phyloP scores from a whole-genome alignment of 2,113 vertebrate genomes.

The Micronycteris hirsuta region DNA sequence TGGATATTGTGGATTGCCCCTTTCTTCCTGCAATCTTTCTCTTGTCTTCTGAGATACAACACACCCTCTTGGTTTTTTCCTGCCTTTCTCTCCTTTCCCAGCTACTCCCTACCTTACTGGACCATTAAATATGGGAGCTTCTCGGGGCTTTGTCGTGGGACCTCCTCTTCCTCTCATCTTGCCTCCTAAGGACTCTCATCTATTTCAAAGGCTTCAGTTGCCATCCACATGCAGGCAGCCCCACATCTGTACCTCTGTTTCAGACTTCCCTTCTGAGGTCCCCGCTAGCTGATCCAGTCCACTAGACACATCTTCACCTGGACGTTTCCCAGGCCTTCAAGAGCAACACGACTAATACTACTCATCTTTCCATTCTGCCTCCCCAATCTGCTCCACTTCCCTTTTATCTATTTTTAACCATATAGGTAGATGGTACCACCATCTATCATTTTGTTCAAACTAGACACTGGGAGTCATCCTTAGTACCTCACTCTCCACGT shows the following conservation, averaged over 20 bases:
- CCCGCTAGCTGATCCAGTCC: not conserved
- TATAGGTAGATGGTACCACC: not conserved
- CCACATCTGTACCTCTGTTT: not conserved
- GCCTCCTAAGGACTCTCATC: not conserved
- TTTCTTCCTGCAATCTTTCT: not conserved
- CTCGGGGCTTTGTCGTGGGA: not conserved
- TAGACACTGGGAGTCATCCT: not conserved
- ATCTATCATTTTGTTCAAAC: not conserved
- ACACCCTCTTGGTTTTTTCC: not conserved
- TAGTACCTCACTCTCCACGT: not conserved
- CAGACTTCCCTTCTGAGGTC: not conserved
- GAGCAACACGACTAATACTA: not conserved
- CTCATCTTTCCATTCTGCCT: not conserved
- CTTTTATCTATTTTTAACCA: not conserved
- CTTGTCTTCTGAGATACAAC: not conserved
- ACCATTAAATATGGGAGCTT: not conserved
- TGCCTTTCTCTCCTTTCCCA: not conserved
- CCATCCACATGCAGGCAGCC: not conserved
- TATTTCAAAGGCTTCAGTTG: not conserved
- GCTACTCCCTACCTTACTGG: not conserved
- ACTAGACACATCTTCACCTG: not conserved
- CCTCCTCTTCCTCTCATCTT: not conserved
- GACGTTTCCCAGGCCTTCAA: not conserved
- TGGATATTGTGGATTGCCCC: not conserved
- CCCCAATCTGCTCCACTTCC: not conserved